Evolutionary conservation across 2,113 vertebrate genomes (phyloP).

Genomic region (Odontesthes bonariensis): DNA sequence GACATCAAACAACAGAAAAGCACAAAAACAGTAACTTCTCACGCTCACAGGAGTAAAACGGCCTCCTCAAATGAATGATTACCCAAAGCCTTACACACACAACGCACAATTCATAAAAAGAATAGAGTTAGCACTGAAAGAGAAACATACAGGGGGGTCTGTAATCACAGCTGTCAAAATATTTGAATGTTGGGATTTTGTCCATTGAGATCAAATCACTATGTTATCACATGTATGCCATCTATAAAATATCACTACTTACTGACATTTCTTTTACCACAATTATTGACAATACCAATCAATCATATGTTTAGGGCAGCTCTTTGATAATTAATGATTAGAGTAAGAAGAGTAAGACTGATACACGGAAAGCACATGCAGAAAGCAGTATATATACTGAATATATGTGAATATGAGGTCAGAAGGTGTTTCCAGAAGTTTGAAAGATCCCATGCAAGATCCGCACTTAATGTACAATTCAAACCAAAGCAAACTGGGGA

Average conservation of each 20-base stretch:
- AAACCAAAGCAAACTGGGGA: conserved; percentile 28
- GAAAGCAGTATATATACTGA: neutral
- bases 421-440: neutral
- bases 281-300: no score
- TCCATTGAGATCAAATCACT: no score
- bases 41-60: neutral
- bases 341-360: no score
- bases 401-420: neutral
- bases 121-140: neutral
- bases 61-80: no score
- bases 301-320: no score
- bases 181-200: no score
- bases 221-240: no score
- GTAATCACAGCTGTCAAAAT: no score
- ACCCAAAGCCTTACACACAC: neutral
- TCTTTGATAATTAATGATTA: no score
- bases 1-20: neutral
- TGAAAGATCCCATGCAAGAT: neutral
- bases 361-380: neutral
- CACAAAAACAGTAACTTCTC: neutral
- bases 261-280: no score
- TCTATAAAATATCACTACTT: no score
- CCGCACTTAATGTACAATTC: conserved; percentile 22
- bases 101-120: neutral
- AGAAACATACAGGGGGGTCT: no score